A percentile compares a stretch with the other conserved stretches of the same genome.
These are phyloP conservation scores for Odontesthes bonariensis DNA, from an alignment of 2,113 vertebrate genomes.

Conservation along the genomic window DNA sequence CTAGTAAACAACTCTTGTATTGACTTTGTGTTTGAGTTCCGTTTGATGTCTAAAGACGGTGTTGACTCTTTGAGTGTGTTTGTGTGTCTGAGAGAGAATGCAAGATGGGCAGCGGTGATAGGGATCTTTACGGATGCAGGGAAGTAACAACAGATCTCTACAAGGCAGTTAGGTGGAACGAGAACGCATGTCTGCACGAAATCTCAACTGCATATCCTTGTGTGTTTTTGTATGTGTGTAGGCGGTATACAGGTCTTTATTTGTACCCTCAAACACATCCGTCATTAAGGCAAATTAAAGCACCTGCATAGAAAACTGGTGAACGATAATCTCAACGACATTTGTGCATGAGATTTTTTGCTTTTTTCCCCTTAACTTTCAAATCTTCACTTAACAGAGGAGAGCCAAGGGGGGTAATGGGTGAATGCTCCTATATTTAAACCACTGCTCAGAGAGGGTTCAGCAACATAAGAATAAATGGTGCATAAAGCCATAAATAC, in stretches of 20 bases:
- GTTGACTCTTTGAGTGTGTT: constrained; percentile 42
- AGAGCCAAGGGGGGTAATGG: constrained; percentile 25
- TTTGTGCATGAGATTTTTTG: constrained; percentile 10
- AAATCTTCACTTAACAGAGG: constrained; percentile 6
- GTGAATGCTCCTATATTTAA: constrained; percentile 9
- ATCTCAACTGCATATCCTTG: constrained; percentile 40
- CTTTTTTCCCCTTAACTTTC: neutral
- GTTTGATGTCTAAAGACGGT: constrained; percentile 67
- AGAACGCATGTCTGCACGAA: constrained; percentile 56
- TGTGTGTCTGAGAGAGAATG: constrained; percentile 44
- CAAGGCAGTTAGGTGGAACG: constrained; percentile 58
- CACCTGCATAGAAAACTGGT: no score
- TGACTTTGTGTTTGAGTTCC: constrained; percentile 59
- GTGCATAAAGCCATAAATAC: constrained; percentile 38
- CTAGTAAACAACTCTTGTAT: constrained; percentile 67
- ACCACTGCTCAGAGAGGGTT: constrained; percentile 20
- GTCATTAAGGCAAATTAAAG: no score
- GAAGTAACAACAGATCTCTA: constrained; percentile 69
- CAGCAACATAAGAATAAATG: constrained; percentile 38
- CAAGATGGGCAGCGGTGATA: constrained; percentile 64
- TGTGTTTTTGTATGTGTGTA: constrained; percentile 12
- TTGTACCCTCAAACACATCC: neutral
- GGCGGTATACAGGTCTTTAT: constrained; percentile 1
- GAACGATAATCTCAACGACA: neutral
- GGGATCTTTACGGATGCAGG: constrained; percentile 75